These are phyloP conservation scores for Etheostoma perlongum DNA, from an alignment of 2,797 vertebrate species.

Conservation along the genomic window DNA sequence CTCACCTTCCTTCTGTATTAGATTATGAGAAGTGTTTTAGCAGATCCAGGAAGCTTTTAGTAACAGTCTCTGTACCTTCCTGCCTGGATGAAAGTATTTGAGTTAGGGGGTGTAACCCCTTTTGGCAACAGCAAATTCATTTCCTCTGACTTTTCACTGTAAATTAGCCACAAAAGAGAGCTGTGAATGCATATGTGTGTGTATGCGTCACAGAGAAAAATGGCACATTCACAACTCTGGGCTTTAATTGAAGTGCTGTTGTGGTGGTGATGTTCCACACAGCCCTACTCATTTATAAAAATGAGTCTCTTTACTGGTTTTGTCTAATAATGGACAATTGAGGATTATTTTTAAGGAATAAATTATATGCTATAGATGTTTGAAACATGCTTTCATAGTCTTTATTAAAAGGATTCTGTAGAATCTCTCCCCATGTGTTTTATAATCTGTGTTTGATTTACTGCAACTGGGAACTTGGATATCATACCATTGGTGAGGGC, in stretches of 20 bases:
- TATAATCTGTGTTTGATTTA: constrained; percentile 33
- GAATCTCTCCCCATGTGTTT: constrained; percentile 8
- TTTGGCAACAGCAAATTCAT: constrained; percentile 68
- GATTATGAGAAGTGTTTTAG: constrained; percentile 77
- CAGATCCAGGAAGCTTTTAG: constrained; percentile 61
- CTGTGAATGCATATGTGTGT: constrained; percentile 47
- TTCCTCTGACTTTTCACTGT: constrained; percentile 50
- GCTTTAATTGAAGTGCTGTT: constrained; percentile 47
- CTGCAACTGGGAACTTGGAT: constrained; percentile 7
- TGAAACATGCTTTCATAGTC: background rate
- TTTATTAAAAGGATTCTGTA: constrained; percentile 9
- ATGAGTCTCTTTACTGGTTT: constrained; percentile 35
- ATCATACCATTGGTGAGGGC: background rate
- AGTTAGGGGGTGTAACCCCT: constrained; percentile 59
- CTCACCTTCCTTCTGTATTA: constrained; percentile 76
- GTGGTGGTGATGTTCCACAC: constrained; percentile 44
- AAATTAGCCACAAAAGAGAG: constrained; percentile 60
- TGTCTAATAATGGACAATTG: background rate
- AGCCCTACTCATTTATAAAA: constrained; percentile 39
- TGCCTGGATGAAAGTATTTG: constrained; percentile 53
- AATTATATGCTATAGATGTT: background rate
- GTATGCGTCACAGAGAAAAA: constrained; percentile 60
- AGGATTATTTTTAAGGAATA: constrained; percentile 5
- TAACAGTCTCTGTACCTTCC: constrained; percentile 75
- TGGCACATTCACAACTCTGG: constrained; percentile 59